Percentiles rank a stretch among this genome's conserved stretches.
Evolutionary conservation across 2,113 vertebrate species (phyloP).

Genomic region (Neodontobutis hainanensis): DNA sequence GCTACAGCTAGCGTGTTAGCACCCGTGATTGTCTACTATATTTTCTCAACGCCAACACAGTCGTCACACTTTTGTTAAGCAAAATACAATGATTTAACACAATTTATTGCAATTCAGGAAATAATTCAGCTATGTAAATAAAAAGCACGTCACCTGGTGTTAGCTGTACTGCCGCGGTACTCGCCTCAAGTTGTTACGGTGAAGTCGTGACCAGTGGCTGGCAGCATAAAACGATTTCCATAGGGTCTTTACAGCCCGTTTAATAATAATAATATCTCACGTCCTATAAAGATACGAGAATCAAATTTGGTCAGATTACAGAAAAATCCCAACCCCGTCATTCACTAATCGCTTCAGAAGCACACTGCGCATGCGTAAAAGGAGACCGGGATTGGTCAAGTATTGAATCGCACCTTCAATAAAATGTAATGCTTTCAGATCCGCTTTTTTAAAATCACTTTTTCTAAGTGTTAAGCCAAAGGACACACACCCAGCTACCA

Average conservation of each 20-base stretch:
- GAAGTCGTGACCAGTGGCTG: constrained; percentile 21
- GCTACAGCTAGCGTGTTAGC: constrained; percentile 44
- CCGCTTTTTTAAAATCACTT: too few species aligned
- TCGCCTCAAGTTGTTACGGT: constrained; percentile 37
- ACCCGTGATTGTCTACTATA: constrained; percentile 22
- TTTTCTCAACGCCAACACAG: not conserved
- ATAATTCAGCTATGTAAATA: not conserved
- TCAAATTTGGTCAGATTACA: constrained; percentile 10
- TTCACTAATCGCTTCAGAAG: constrained; percentile 24
- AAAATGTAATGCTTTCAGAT: too few species aligned
- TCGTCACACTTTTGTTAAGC: not conserved
- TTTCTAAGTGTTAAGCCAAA: too few species aligned
- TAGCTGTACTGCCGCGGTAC: constrained; percentile 40
- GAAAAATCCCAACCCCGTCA: constrained; percentile 30
- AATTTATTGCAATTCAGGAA: rapidly evolving
- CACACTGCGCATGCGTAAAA: constrained; percentile 61
- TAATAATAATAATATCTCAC: not conserved
- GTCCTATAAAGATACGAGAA: not conserved
- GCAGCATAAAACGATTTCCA: not conserved
- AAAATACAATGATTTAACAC: rapidly evolving
- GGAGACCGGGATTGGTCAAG: not conserved
- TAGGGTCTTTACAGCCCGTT: not conserved
- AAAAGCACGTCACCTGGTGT: constrained; percentile 32
- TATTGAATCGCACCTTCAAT: not conserved
- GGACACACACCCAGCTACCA: too few species aligned